Base-by-base conservation (phyloP, 2,888 invertebrate genomes). In the Sinelater perroti region DNA sequence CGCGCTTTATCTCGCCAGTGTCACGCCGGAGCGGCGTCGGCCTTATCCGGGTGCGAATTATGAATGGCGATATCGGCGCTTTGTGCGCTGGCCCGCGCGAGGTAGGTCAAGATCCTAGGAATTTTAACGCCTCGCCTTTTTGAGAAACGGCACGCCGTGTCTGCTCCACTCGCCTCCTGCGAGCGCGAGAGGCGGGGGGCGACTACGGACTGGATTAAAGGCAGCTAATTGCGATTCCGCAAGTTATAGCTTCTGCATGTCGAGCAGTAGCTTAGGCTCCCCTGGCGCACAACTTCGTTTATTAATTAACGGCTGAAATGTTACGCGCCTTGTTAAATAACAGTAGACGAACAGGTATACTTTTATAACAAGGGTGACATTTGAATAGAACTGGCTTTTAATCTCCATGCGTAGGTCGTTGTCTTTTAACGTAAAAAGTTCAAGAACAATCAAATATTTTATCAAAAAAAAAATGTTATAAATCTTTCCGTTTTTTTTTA, bases 121-220 rank as follows among this genome's bases (percentile, higher is more conserved):
- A 50, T 50, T 50, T 50, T 50, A 50, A 50, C 50, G 50, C 50
- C 50, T 50, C 40, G 38, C 50, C 50, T 38, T 50, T 50, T 50
- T 50, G 30, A 50, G 50, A 50, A 50, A 28, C 16, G 20, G 40
- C 50, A 40, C 50, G 38, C n/a, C n/a, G 24, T 40, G 40, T 24
- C 38, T 40, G 7, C 18, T 36, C 36, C 36, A 18, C 18, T 36
- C 18, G 10, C n/a, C n/a, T n/a, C n/a, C n/a, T n/a, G n/a, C n/a
- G n/a, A n/a, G n/a, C n/a, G n/a, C 11, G 11, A 18, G 13, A 33
- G 36, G 36, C 36, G 18, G 36, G 36, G n/a, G 17, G 16, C 40
- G 24, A 40, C 24, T 40, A 40, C 24, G 13, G 16, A 40, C 21
- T 40, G 24, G 24, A 40, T 40, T 40, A 24, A 40, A 24, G 2